Evolutionary conservation across 2,888 invertebrate species (phyloP).

Genomic region (Lapara coniferarum): DNA sequence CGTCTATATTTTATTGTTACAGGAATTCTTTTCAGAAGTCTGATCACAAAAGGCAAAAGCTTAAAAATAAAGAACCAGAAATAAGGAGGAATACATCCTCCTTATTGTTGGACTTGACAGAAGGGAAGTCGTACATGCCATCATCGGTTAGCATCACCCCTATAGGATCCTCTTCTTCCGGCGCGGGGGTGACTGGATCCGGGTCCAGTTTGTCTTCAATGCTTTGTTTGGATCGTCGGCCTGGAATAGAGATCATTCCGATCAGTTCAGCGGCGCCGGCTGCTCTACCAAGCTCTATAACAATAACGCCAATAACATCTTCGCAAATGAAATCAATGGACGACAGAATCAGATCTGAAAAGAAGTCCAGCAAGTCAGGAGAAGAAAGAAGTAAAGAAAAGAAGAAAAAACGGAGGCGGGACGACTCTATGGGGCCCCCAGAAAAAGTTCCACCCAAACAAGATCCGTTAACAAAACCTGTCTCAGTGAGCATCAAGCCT

Average conservation of each 20-base stretch:
- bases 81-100: slow-evolving; percentile 69
- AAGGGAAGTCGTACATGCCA: slow-evolving; percentile 79
- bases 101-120: slow-evolving; percentile 82
- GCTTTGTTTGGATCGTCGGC: slow-evolving; percentile 86
- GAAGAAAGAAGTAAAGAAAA: slow-evolving; percentile 85
- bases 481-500: slow-evolving; percentile 89
- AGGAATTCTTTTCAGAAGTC: slow-evolving; percentile 84
- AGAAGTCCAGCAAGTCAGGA: slow-evolving; percentile 73
- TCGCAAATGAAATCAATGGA: slow-evolving; percentile 80
- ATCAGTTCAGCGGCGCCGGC: slow-evolving; percentile 86
- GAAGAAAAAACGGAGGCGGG: slow-evolving; percentile 89
- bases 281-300: slow-evolving; percentile 90
- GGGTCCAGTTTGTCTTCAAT: slow-evolving; percentile 83
- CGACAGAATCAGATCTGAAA: slow-evolving; percentile 74
- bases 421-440: slow-evolving; percentile 92
- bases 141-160: slow-evolving; percentile 82
- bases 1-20: slow-evolving; percentile 33
- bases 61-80: slow-evolving; percentile 84
- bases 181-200: slow-evolving; percentile 86
- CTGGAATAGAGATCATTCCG: slow-evolving; percentile 94
- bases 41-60: slow-evolving; percentile 84
- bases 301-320: slow-evolving; percentile 91
- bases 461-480: slow-evolving; percentile 88
- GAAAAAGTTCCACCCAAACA: slow-evolving; percentile 91
- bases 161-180: slow-evolving; percentile 76